phyloP scores from a whole-genome alignment of 1,140 invertebrate species.

The Trichogramma pretiosum region DNA sequence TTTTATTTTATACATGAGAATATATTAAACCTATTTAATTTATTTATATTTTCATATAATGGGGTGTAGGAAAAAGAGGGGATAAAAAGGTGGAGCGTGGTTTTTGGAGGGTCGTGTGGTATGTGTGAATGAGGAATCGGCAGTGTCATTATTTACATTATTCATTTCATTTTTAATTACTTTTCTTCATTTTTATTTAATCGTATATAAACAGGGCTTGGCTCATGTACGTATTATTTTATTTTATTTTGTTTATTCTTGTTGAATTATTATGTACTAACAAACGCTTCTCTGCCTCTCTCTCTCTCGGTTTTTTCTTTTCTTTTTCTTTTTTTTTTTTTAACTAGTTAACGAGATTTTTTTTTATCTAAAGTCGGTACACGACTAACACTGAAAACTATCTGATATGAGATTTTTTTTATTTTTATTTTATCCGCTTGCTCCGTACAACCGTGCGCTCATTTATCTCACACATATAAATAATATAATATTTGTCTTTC shows the following conservation, averaged over 20 bases:
- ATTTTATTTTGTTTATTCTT: slow-evolving; percentile 46
- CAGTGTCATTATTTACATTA: slow-evolving; percentile 45
- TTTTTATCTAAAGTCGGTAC: slow-evolving; percentile 41
- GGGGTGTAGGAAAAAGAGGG: not conserved
- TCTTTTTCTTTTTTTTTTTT: slow-evolving; percentile 46
- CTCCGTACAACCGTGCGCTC: slow-evolving; percentile 18
- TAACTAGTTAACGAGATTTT: slow-evolving; percentile 46
- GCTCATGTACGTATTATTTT: slow-evolving; percentile 41
- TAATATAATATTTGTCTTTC: slow-evolving; percentile 21
- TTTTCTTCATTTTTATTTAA: too few species aligned
- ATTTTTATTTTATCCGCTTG: slow-evolving; percentile 25
- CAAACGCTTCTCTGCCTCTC: too few species aligned
- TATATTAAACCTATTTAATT: too few species aligned
- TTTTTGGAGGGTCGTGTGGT: too few species aligned
- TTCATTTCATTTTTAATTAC: too few species aligned
- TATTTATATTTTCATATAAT: not conserved
- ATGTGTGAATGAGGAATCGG: slow-evolving; percentile 18
- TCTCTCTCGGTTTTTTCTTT: slow-evolving; percentile 41
- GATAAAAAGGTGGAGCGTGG: not conserved
- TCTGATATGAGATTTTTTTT: slow-evolving; percentile 43
- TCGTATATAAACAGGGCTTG: slow-evolving; percentile 44
- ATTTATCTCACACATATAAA: slow-evolving; percentile 16
- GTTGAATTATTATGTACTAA: too few species aligned
- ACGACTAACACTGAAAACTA: slow-evolving; percentile 45
- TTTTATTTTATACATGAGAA: slow-evolving; percentile 3